Base-by-base conservation (phyloP, 2,113 vertebrate species). In the Aviceda subcristata region DNA sequence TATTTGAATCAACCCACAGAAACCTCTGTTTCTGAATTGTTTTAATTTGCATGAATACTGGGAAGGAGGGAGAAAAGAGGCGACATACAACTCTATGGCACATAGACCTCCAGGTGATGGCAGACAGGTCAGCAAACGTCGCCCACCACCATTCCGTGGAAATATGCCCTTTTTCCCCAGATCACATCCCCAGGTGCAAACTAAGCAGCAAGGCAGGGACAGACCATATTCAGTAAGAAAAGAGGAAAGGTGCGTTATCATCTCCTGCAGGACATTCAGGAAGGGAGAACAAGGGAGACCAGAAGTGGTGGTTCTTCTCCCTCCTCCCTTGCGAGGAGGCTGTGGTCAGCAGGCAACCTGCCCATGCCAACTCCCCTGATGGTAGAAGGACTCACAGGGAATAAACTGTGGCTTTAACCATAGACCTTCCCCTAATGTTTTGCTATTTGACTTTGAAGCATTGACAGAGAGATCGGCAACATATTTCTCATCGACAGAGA, bases 141-240 rank as follows among this genome's bases (percentile, higher is more conserved):
- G 32, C 45, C 39, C n/a, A 67, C 34, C 23, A 12, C 6, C 4
- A 0, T n/a, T 87, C 5, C 59, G 48, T 24, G 39, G 32, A 53
- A 88, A 60, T 1, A 3, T 1, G 14, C 26, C 36, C 56, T 88
- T 41, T 43, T 41, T 7, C 18, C 15, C 30, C 30, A n/a, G 32
- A 16, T 63, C 34, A 29, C 15, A 41, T 6, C 23, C 27, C 36
- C 0, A 0, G 3, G 11, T n/a, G 46, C 62, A 79, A 79, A 34
- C 27, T 30, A 30, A 64, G 41, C 67, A 68, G 39, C 14, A 56
- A 72, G 26, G 39, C 39, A 72, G 21, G 30, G 24, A 34, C 11
- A 63, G 26, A 12, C 12, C 9, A 3, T 7, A 14, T 1, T 29
- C 13, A 38, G 30, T 15, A 29, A 63, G 43, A 36, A 56, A 55